Conservation (phyloP, 2,797 vertebrate genomes). For the Phylloscopus collybita region DNA sequence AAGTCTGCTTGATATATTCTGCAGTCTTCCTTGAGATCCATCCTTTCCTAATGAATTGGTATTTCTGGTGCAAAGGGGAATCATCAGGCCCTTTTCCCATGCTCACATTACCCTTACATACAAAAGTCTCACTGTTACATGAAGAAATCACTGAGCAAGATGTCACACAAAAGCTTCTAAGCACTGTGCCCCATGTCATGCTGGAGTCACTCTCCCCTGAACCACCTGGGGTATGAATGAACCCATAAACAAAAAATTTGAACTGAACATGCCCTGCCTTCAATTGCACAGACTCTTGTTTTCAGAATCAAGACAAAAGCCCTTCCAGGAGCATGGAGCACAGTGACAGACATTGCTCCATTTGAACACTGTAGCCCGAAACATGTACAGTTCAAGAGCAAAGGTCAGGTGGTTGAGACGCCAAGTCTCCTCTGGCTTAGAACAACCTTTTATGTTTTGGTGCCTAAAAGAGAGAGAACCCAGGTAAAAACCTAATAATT, state of each 20-base stretch:
- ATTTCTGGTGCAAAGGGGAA: not conserved
- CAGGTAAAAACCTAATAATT: not conserved
- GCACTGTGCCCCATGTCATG: not conserved
- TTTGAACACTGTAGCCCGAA: not conserved
- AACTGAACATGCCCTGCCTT: not conserved
- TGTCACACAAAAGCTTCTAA: not conserved
- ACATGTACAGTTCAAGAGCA: not conserved
- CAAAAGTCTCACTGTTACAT: rapidly evolving
- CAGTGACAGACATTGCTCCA: not conserved
- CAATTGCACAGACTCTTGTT: not conserved
- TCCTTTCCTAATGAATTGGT: not conserved
- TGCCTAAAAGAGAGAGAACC: not conserved
- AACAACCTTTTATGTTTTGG: not conserved
- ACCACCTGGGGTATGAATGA: not conserved
- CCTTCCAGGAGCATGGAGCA: not conserved
- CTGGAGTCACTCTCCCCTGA: not conserved
- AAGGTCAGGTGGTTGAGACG: not conserved
- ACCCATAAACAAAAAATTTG: not conserved
- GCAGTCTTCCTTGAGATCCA: not conserved
- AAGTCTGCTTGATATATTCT: not conserved
- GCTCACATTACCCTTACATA: not conserved
- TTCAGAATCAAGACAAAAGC: not conserved
- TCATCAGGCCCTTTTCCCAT: not conserved
- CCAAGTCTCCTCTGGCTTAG: not conserved
- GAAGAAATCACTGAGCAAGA: not conserved